Conservation (phyloP, 2,797 vertebrate genomes). For the Peromyscus attwateri region DNA sequence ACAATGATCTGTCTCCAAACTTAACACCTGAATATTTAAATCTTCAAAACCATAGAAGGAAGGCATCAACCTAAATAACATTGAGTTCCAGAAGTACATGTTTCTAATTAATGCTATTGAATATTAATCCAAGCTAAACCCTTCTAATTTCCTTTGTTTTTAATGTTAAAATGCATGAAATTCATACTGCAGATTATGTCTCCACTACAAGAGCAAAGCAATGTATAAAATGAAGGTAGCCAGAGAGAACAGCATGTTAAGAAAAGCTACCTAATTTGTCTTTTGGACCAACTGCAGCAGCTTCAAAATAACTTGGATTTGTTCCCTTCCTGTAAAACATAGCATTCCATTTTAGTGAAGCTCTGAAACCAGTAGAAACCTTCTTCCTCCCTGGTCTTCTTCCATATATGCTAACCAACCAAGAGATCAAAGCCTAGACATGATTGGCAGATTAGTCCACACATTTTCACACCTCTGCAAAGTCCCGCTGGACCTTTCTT, state of each 20-base stretch:
- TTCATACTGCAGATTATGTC: not conserved
- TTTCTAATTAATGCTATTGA: not conserved
- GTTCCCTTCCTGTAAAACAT: not conserved
- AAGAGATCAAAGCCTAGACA: slow-evolving; percentile 36
- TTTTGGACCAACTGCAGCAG: slow-evolving; percentile 14
- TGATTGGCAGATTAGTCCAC: slow-evolving; percentile 6
- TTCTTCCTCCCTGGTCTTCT: slow-evolving; percentile 17
- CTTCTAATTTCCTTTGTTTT: slow-evolving; percentile 16
- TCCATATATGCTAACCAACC: not conserved
- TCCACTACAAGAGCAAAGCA: not conserved
- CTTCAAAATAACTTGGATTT: slow-evolving; percentile 21
- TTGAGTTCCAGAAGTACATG: slow-evolving; percentile 32
- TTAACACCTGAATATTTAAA: slow-evolving; percentile 60
- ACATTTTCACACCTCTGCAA: slow-evolving; percentile 28
- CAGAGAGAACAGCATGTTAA: slow-evolving; percentile 10
- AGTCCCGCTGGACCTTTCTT: not conserved
- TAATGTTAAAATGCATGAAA: slow-evolving; percentile 48
- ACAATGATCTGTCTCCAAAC: slow-evolving; percentile 34
- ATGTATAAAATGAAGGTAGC: not conserved
- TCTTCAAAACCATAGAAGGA: slow-evolving; percentile 56
- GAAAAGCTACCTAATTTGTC: not conserved
- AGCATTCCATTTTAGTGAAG: slow-evolving; percentile 22
- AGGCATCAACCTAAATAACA: slow-evolving; percentile 62
- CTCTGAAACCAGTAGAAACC: not conserved
- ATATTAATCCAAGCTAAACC: slow-evolving; percentile 44